Conservation (phyloP, 2,797 vertebrate species). For the Poeciliopsis gracilis region DNA sequence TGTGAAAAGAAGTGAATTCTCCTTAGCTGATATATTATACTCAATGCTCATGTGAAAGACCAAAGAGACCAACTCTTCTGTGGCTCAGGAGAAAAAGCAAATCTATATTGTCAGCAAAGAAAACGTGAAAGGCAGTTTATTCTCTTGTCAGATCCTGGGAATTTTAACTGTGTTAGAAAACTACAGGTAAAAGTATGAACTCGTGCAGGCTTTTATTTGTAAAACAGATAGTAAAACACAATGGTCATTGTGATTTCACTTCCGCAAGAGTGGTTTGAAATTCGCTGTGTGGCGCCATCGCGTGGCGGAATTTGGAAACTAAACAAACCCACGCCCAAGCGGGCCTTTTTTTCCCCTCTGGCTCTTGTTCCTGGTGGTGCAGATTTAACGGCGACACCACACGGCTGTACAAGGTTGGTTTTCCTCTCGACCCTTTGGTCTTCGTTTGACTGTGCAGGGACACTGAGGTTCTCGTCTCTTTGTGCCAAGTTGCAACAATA, state of each 20-base stretch:
- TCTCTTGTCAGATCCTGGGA: background rate
- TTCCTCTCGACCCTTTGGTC: background rate
- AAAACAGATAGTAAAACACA: background rate
- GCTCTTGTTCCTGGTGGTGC: conserved; percentile 59
- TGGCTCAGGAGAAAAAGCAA: background rate
- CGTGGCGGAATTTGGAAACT: conserved; percentile 18
- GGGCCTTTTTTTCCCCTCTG: background rate
- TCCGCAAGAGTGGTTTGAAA: background rate
- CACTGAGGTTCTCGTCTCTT: background rate
- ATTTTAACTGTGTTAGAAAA: background rate
- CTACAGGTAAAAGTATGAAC: background rate
- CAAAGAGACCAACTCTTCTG: background rate
- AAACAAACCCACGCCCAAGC: background rate
- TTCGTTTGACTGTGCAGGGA: background rate
- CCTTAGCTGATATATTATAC: conserved; percentile 12
- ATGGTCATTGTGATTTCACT: background rate
- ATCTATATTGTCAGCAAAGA: background rate
- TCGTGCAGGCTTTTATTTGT: background rate
- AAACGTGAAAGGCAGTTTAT: background rate
- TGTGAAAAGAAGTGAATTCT: conserved; percentile 26
- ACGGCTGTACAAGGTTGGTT: conserved; percentile 50
- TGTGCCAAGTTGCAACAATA: background rate
- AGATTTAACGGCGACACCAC: conserved; percentile 59
- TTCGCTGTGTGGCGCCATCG: conserved; percentile 20
- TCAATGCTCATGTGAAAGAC: background rate